Base-by-base conservation (phyloP, 2,797 vertebrate species). In the Furcifer pardalis region DNA sequence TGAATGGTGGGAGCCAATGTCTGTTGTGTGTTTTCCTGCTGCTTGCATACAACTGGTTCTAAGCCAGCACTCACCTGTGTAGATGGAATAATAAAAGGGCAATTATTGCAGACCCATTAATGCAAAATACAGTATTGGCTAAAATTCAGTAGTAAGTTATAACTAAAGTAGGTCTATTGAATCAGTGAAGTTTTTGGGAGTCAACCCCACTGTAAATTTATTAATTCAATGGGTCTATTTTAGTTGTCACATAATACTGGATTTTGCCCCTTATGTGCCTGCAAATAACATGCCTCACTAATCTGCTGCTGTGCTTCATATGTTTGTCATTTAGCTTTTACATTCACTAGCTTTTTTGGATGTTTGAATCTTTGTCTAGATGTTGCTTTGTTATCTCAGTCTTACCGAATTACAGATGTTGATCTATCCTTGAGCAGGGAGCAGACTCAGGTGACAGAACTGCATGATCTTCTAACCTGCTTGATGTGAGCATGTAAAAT, bases 381-480 rank as follows among this genome's bases (percentile, higher is more conserved):
- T n/a, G 72, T 21, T 63, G 89, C 62, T 91, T 91, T 0, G 0
- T 89, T 87, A 77, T 92, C 92, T 89, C 92, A 19, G 25, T 89
- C 87, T 93, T 92, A 84, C 81, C 94, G 88, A 91, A 90, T 79
- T 86, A 79, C 66, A 1, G 0, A 35, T 73, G 62, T 37, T 40
- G 32, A 82, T 77, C 42, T 71, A 49, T 86, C 35, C 62, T 79
- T 77, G 74, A 71, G 65, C 80, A 85, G 90, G 85, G 65, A 84
- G 0, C n/a, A 89, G 86, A 89, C 82, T 0, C 84, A 76, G 83
- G 77, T 91, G 89, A 91, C 73, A 90, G 88, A 82, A 88, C 59
- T 93, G 91, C 92, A 93, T 92, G 92, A 74, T 91, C 90, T 81
- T 90, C 92, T 93, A 93, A 93, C 92, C 92, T 93, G 10, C 89